Evolutionary conservation across 2,888 invertebrate species (phyloP).

Genomic region (Pocota personata): DNA sequence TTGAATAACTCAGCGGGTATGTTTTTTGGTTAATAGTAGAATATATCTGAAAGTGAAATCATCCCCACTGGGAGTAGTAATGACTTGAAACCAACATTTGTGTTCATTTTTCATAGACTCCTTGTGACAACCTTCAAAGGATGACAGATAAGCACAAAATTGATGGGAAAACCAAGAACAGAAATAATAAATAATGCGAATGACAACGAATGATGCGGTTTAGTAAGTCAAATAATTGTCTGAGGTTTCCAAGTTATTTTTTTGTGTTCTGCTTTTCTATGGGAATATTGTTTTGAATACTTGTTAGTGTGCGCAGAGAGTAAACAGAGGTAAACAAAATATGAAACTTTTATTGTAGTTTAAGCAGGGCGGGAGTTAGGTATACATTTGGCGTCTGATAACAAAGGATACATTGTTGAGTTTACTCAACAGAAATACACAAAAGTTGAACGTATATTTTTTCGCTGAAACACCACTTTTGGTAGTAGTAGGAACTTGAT

Average conservation of each 20-base stretch:
- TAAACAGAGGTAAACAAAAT: too few species aligned
- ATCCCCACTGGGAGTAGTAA: constrained; percentile 31
- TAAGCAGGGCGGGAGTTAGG: too few species aligned
- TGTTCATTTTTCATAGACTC: constrained; percentile 26
- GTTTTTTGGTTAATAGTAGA: constrained; percentile 12
- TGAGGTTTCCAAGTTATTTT: background rate
- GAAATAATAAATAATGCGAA: constrained; percentile 22
- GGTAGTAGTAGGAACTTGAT: too few species aligned
- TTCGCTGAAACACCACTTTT: too few species aligned
- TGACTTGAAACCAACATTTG: constrained; percentile 5
- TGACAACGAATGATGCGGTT: constrained; percentile 43
- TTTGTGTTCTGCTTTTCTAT: background rate
- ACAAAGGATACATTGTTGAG: too few species aligned
- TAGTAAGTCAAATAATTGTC: constrained; percentile 22
- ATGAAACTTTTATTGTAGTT: too few species aligned
- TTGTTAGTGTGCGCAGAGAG: background rate
- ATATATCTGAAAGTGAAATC: constrained; percentile 12
- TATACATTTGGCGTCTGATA: too few species aligned
- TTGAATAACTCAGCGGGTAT: constrained; percentile 18
- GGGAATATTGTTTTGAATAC: background rate
- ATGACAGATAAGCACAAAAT: constrained; percentile 21
- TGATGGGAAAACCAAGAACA: constrained; percentile 23
- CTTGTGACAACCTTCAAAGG: background rate
- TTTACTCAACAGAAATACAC: too few species aligned
- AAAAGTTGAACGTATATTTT: too few species aligned